Base-by-base conservation (phyloP, 2,797 vertebrate species). In the Erethizon dorsatum region DNA sequence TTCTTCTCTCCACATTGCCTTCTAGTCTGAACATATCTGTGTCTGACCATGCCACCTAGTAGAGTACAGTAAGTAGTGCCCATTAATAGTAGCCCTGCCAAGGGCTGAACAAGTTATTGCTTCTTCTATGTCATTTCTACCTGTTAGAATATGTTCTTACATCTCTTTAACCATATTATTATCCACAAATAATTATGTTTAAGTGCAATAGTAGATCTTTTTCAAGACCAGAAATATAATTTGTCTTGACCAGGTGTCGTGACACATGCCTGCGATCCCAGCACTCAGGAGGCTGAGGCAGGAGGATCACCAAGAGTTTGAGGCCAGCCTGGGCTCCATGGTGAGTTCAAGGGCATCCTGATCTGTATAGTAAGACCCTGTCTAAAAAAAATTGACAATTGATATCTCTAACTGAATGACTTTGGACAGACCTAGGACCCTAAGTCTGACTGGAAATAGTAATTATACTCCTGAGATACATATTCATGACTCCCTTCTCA, bases 121-220 rank as follows among this genome's bases (percentile, higher is more conserved):
- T 61, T 79, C 45, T 95, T 18, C 20, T 5, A 1, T 37, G 47
- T 41, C n/a, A 82, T 83, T 90, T 92, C 20, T 78, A 59, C 10
- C 26, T 86, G 10, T 63, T 65, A 88, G 18, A 63, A 84, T 67
- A 59, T 57, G 28, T 88, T 88, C 95, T 92, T 54, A 33, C 77
- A 10, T 86, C 37, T 87, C 0, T 47, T 24, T 91, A 65, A 52
- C 47, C n/a, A 88, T 17, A 50, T 57, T 45, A 52, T 71, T 90
- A 84, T 6, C 37, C 56, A 33, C 37, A 80, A 56, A 67, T 28
- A 63, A 47, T 89, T 90, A 41, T 77, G 56, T 93, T 85, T 59
- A 95, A 91, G 31, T 92, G 22, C 45, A 80, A 31, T 31, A 57
- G 52, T 61, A 82, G 59, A 2, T 59, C 67, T 31, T 94, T 92